Evolutionary conservation across 2,888 invertebrate species (phyloP).

Genomic region (Drosophila borealis): DNA sequence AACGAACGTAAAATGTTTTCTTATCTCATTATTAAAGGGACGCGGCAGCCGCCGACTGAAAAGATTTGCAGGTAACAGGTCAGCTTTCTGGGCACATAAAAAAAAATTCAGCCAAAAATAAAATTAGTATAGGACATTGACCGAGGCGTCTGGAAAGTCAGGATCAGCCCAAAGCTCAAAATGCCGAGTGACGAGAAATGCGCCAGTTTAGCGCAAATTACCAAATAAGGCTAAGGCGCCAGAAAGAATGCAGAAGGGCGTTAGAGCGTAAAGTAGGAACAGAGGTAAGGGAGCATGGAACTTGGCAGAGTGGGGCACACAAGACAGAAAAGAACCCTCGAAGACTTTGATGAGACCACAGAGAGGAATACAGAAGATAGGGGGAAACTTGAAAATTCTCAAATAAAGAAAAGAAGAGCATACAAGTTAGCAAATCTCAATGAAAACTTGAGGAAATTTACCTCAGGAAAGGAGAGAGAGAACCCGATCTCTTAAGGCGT

Average conservation of each 20-base stretch:
- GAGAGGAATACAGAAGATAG: no score
- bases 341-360: no score
- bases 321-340: no score
- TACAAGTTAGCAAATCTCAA: no score
- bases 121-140: slow-evolving; percentile 54
- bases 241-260: slow-evolving; percentile 11
- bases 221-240: slow-evolving; percentile 56
- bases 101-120: slow-evolving; percentile 41
- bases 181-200: slow-evolving; percentile 15
- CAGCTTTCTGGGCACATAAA: slow-evolving; percentile 54
- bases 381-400: no score
- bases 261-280: neutral
- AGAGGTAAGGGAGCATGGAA: neutral
- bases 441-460: no score
- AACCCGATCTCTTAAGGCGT: no score
- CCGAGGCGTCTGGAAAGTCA: slow-evolving; percentile 35
- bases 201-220: slow-evolving; percentile 60
- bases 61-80: slow-evolving; percentile 52
- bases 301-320: neutral
- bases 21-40: slow-evolving; percentile 77
- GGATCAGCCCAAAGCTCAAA: neutral
- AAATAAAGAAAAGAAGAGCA: no score
- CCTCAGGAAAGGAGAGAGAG: no score
- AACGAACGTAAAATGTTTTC: slow-evolving; percentile 60
- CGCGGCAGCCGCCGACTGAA: slow-evolving; percentile 41